Evolutionary conservation across 2,113 vertebrate species (phyloP).

Genomic region (Irena cyanogastra): DNA sequence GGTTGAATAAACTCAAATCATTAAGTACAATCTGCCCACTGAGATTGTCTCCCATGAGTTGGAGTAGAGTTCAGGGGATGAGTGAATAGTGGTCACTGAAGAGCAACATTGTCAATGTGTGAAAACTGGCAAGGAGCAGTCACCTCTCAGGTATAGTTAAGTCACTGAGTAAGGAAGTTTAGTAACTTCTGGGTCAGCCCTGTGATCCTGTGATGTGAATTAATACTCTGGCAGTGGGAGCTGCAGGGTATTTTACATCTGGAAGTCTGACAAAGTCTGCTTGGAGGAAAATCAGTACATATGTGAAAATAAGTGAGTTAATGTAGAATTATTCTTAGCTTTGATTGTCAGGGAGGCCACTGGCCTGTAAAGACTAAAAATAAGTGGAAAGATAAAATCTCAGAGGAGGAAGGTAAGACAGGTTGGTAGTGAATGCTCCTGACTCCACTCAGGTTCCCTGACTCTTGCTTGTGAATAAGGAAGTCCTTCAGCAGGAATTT

Average conservation of each 20-base stretch:
- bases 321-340: neutral
- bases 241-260: neutral
- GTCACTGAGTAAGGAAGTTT: neutral
- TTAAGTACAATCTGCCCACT: neutral
- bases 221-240: neutral
- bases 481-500: neutral
- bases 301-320: neutral
- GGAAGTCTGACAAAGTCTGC: neutral
- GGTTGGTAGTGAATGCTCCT: neutral
- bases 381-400: neutral
- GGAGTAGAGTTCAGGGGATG: neutral
- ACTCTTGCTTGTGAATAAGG: neutral
- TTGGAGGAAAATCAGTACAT: neutral
- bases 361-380: neutral
- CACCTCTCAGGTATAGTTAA: neutral
- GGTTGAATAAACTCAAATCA: neutral
- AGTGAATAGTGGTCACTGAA: neutral
- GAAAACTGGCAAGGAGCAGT: neutral
- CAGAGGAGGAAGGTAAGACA: neutral
- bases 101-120: neutral
- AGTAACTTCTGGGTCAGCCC: neutral
- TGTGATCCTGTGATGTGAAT: neutral
- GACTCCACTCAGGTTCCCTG: neutral
- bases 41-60: neutral
- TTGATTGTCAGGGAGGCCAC: neutral